Percentiles rank a stretch among this genome's conserved stretches.
phyloP scores from a whole-genome alignment of 2,888 invertebrate genomes.

The Pseudolycoriella hygida region DNA sequence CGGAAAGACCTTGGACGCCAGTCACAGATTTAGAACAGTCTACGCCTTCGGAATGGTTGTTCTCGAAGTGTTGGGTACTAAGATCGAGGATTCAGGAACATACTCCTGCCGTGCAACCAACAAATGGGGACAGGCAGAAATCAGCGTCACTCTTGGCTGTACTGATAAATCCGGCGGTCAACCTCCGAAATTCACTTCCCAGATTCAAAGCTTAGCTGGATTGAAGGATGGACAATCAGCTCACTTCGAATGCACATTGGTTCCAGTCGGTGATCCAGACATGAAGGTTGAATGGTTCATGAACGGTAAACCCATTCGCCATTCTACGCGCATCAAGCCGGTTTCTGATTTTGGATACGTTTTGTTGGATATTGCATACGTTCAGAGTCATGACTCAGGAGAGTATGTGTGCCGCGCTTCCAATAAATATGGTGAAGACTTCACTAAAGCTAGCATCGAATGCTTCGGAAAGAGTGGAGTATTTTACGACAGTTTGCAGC shows the following conservation, averaged over 20 bases:
- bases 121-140: constrained; percentile 75
- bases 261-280: constrained; percentile 86
- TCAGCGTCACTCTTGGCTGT: constrained; percentile 64
- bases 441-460: constrained; percentile 65
- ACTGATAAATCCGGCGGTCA: constrained; percentile 72
- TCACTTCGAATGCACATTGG: constrained; percentile 87
- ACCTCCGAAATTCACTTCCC: constrained; percentile 75
- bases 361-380: constrained; percentile 83
- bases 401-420: constrained; percentile 85
- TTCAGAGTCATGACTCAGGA: constrained; percentile 82
- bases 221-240: constrained; percentile 86
- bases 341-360: constrained; percentile 93
- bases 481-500: constrained; percentile 76
- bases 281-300: constrained; percentile 95
- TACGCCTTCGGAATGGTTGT: constrained; percentile 97
- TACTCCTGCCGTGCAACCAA: constrained; percentile 69
- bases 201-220: constrained; percentile 64
- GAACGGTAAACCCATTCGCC: constrained; percentile 75
- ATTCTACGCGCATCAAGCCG: constrained; percentile 79
- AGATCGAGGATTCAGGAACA: constrained; percentile 78
- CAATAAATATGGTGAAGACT: constrained; percentile 82
- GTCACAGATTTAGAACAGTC: constrained; percentile 80
- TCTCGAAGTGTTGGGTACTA: constrained; percentile 86
- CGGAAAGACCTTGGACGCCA: constrained; percentile 70
- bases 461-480: constrained; percentile 75